Base-by-base conservation (phyloP, 2,888 invertebrate species). In the Hirtodrosophila confusa region DNA sequence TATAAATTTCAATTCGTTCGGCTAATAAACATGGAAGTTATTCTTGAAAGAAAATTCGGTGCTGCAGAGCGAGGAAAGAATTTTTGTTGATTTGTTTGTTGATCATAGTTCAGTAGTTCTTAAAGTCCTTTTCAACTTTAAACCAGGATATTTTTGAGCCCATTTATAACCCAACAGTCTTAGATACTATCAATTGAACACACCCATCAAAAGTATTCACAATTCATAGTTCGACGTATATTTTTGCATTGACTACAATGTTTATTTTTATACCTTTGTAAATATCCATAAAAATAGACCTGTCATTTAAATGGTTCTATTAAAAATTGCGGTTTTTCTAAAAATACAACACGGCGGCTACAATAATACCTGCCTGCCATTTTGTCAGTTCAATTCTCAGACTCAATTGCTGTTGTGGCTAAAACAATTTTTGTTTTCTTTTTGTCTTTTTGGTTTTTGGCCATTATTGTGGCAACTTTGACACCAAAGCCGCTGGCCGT, bases 321-420 rank as follows among this genome's bases (percentile, higher is more conserved):
- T 75, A 84, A 80, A 80, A 77, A 65, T 65, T 71, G 87, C 65
- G 75, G 70, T 45, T 85, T 80, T 78, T 80, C 82, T 87, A 85
- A 73, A 87, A 78, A 83, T 76, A 87, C 45, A 35, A 69, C 36
- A 37, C 60, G 62, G 40, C 49, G 50, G 24, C 24, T 44, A 56
- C 43, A 33, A 57, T 61, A 72, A 50, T 53, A 66, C 61, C 69
- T 73, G 77, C 48, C 58, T 69, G 80, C 12, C 64, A 60, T 48
- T 54, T 65, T 56, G 60, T 62, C 51, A 48, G 66, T 48, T 62
- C 51, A 44, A 57, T 58, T 72, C 50, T 9, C 51, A 37, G 41
- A 48, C 44, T 57, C 65, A 78, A 65, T 65, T 78, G 75, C 47
- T 43, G 37, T 61, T 74, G 63, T 54, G 78, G 78, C 54, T 64